Evolutionary conservation across 2,797 vertebrate genomes (phyloP).

Genomic region (Sitta carolinensis): DNA sequence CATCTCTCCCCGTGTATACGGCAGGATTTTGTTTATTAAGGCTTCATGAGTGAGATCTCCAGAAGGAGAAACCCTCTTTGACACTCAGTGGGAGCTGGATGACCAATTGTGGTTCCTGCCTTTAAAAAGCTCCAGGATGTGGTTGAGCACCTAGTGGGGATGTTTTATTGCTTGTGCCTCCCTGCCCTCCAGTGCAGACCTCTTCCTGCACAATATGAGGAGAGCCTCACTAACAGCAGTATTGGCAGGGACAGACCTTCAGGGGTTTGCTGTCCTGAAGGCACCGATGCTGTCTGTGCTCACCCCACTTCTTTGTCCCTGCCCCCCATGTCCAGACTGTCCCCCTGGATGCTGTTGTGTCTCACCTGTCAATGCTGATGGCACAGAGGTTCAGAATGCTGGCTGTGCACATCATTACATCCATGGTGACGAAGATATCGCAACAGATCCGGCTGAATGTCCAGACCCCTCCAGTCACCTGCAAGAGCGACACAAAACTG

Average conservation of each 20-base stretch:
- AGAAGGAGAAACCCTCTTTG: not conserved
- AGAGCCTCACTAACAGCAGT: not conserved
- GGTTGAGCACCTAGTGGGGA: not conserved
- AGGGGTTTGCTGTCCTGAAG: not conserved
- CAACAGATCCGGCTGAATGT: constrained; percentile 91
- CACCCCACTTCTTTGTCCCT: not conserved
- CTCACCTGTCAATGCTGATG: constrained; percentile 97
- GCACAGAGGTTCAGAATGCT: constrained; percentile 98
- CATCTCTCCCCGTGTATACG: not conserved
- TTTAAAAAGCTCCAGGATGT: not conserved
- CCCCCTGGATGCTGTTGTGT: not conserved
- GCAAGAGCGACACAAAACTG: constrained; percentile 42
- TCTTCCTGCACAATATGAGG: not conserved
- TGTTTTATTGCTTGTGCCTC: not conserved
- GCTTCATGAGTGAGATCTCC: not conserved
- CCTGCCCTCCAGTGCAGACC: not conserved
- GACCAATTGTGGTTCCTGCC: not conserved
- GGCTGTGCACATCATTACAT: constrained; percentile 98
- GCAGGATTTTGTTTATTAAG: not conserved
- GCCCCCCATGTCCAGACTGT: not conserved
- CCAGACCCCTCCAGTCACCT: constrained; percentile 94
- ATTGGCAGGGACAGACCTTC: not conserved
- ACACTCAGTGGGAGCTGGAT: not conserved
- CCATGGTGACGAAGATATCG: constrained; percentile 92
- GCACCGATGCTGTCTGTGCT: accelerated